phyloP scores from a whole-genome alignment of 1,140 invertebrate genomes.

The Luehdorfia chinensis region DNA sequence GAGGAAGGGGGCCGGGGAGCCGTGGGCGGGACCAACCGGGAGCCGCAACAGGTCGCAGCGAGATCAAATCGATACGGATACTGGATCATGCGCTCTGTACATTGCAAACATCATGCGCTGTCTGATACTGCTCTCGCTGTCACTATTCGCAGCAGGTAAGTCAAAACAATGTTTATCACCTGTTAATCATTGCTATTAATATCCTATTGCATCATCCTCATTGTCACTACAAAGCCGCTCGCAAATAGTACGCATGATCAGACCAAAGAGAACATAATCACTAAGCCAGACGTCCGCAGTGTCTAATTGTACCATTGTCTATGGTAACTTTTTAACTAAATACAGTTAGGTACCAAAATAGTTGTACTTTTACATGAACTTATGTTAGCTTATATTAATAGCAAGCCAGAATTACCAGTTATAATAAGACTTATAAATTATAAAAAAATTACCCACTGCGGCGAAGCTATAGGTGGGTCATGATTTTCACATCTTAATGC shows the following conservation, averaged over 20 bases:
- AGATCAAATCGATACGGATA: conserved; percentile 61
- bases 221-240: background rate
- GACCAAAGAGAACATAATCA: no score
- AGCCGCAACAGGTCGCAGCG: conserved; percentile 58
- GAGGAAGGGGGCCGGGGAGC: conserved; percentile 21
- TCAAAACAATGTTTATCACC: conserved; percentile 39
- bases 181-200: background rate
- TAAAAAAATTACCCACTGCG: no score
- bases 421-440: no score
- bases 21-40: conserved; percentile 41
- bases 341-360: no score
- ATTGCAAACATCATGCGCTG: conserved; percentile 56
- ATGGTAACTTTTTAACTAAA: no score
- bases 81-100: conserved; percentile 56
- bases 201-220: conserved; percentile 11
- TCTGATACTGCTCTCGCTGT: conserved; percentile 54
- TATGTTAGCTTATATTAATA: no score
- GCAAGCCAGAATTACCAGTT: no score
- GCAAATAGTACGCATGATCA: no score
- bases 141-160: conserved; percentile 59
- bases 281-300: no score
- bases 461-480: no score
- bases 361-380: no score
- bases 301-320: conserved; percentile 32
- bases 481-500: no score